Base-by-base conservation (phyloP, 2,888 invertebrate species). In the Beris morrisii region DNA sequence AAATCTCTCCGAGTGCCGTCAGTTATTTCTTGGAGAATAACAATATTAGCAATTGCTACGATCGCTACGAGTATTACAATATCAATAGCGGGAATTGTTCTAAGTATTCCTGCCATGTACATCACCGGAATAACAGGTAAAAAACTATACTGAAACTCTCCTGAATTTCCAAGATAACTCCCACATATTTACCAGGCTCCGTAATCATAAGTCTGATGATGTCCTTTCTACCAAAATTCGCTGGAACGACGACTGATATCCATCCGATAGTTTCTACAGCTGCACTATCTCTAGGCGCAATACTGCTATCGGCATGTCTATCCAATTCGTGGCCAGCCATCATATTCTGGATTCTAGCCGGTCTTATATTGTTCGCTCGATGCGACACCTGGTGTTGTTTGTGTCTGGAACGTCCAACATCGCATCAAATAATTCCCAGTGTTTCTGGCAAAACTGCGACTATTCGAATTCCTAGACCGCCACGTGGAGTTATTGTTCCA, bases 291-390 rank as follows among this genome's bases (percentile, higher is more conserved):
- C 68, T 78, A 12, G 75, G 78, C 52, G 73, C 74, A 0, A 67
- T 79, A 13, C 69, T 81, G 4, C 74, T 81, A 54, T 74, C 75
- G 4, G 73, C 77, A 11, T 78, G 79, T 65, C 74, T 78, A 15
- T 70, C 72, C n/a, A 74, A 78, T 69, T 78, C 81, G 6, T 81
- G 81, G 81, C 77, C 78, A 0, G 81, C 79, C 4, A 73, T 81
- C 30, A 22, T 78, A 28, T 72, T 79, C 67, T 81, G 81, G 81
- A 64, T 78, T 44, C 11, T 76, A 30, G 75, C 77, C 5, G 81
- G 81, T 0, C 64, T 80, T 4, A 70, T 77, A 0, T 67, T 81
- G 50, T 64, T 79, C 43, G 69, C 79, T 44, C 75, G 81, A 45
- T 81, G 81, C 70, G 80, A 81, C 70, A 76, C 74, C 50, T 75